These are phyloP conservation scores for Delphinapterus leucas DNA, from an alignment of 2,113 vertebrate species.

Conservation along the genomic window DNA sequence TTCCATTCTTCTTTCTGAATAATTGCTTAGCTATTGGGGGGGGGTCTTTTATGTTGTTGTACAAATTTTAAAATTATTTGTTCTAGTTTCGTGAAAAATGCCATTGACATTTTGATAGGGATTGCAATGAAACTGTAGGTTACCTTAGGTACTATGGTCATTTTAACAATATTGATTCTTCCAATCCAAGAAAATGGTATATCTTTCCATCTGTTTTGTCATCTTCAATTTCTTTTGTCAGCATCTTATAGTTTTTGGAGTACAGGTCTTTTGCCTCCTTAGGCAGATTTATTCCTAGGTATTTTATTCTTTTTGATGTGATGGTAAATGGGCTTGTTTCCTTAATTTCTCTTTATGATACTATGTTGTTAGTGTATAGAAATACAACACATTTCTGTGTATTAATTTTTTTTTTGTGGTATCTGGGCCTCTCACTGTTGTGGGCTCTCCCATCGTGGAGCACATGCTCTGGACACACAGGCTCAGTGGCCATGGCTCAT, in stretches of 20 bases:
- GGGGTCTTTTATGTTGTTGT: not conserved
- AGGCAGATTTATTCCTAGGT: not conserved
- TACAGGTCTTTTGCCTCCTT: not conserved
- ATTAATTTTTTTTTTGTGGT: no score
- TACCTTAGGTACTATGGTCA: not conserved
- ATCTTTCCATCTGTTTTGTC: not conserved
- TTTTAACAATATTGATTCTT: not conserved
- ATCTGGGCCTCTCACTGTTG: no score
- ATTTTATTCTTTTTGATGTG: not conserved
- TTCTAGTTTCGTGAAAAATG: not conserved
- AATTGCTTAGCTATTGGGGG: not conserved
- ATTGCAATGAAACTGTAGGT: not conserved
- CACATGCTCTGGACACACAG: fast-evolving
- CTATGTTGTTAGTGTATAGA: not conserved
- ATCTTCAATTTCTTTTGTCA: not conserved
- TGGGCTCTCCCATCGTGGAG: no score
- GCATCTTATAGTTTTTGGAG: not conserved
- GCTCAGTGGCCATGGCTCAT: no score
- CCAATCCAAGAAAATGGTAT: not conserved
- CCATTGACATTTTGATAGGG: not conserved
- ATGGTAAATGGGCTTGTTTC: not conserved
- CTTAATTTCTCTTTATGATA: not conserved
- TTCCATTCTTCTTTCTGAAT: not conserved
- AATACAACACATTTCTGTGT: not conserved
- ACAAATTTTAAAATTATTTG: not conserved